Evolutionary conservation across 2,113 vertebrate genomes (phyloP).

Genomic region (Mixornis gularis): DNA sequence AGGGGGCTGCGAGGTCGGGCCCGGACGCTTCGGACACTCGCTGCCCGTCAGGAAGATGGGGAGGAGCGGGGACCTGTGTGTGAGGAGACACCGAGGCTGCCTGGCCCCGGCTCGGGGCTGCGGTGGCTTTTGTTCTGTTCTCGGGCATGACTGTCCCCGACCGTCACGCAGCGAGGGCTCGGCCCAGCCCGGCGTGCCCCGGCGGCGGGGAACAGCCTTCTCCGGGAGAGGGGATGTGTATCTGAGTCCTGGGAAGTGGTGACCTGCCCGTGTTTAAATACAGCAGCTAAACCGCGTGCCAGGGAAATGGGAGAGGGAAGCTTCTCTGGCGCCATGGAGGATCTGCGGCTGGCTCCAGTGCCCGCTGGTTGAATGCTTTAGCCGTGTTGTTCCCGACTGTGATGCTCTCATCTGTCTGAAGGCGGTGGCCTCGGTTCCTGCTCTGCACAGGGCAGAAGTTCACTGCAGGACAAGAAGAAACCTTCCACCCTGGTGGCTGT

Average conservation of each 20-base stretch:
- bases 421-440: neutral
- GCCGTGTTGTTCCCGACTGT: rapidly evolving
- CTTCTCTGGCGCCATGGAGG: rapidly evolving
- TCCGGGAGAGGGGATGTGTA: rapidly evolving
- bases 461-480: neutral
- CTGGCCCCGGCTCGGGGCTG: neutral
- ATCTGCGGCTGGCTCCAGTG: neutral
- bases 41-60: neutral
- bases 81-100: neutral
- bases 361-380: neutral
- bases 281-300: neutral
- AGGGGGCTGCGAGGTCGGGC: too few relatives aligned
- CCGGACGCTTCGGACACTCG: neutral
- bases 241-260: too few relatives aligned
- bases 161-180: neutral
- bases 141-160: neutral
- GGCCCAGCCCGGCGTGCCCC: neutral
- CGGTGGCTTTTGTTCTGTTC: neutral
- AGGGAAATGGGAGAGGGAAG: neutral
- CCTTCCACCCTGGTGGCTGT: neutral
- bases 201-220: neutral
- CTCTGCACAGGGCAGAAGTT: neutral
- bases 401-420: too few relatives aligned
- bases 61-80: neutral
- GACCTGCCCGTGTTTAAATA: neutral